Percentiles rank a stretch among this genome's conserved stretches.
Conservation (phyloP, 2,888 invertebrate species). For the Patella depressa region DNA sequence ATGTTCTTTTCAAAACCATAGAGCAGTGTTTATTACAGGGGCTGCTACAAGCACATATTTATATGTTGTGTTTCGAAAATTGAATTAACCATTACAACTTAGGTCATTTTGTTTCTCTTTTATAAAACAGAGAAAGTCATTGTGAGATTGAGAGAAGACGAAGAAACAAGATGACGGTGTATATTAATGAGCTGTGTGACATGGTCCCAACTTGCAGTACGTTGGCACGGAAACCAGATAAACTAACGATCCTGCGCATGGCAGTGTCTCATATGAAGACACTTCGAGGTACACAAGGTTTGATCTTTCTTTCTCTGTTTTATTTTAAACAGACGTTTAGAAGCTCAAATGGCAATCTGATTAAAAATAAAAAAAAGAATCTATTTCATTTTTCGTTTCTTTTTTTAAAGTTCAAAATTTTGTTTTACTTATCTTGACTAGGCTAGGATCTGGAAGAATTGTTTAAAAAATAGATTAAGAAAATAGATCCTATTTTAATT, state of each 20-base stretch:
- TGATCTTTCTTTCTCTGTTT: conserved; percentile 8
- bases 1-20: too few relatives aligned
- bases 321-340: not conserved
- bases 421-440: too few relatives aligned
- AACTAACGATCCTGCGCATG: conserved; percentile 98
- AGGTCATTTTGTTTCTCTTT: conserved; percentile 9
- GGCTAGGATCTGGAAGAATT: too few relatives aligned
- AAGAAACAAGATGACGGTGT: conserved; percentile 99
- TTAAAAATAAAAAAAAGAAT: too few relatives aligned
- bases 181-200: conserved; percentile 98
- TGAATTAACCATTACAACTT: not conserved
- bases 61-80: not conserved
- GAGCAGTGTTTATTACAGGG: too few relatives aligned
- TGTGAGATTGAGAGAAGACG: conserved; percentile 98
- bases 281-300: conserved; percentile 80
- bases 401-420: not conserved
- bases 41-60: too few relatives aligned
- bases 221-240: conserved; percentile 97
- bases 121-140: conserved; percentile 88
- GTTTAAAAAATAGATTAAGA: too few relatives aligned
- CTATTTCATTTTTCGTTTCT: too few relatives aligned
- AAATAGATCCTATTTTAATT: too few relatives aligned
- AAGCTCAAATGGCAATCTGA: too few relatives aligned
- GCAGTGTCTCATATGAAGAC: conserved; percentile 99
- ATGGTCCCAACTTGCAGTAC: conserved; percentile 99